phyloP scores from a whole-genome alignment of 2,797 vertebrate genomes.

The Poecilia picta region DNA sequence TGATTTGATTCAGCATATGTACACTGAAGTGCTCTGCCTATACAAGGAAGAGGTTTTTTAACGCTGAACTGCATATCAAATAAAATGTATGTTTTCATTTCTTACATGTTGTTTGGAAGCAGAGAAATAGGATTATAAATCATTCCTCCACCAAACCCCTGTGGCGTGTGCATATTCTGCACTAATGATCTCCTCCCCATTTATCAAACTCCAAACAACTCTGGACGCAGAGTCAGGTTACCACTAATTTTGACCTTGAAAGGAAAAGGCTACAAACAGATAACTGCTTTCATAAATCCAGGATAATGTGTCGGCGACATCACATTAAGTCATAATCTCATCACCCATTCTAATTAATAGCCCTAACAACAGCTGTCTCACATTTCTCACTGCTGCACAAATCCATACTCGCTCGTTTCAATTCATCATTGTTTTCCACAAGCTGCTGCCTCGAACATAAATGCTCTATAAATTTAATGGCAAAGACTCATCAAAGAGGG shows the following conservation, averaged over 20 bases:
- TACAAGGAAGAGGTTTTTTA: background rate
- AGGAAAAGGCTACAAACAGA: slow-evolving; percentile 33
- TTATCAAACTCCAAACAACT: slow-evolving; percentile 33
- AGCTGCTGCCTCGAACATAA: slow-evolving; percentile 47
- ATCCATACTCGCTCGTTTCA: slow-evolving; percentile 63
- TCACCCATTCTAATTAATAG: slow-evolving; percentile 52
- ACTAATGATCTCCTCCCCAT: slow-evolving; percentile 22
- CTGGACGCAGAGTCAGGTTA: slow-evolving; percentile 9
- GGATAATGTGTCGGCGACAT: slow-evolving; percentile 43
- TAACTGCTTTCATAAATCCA: slow-evolving; percentile 49
- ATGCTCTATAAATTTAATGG: slow-evolving; percentile 36
- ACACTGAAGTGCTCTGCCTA: slow-evolving; percentile 1
- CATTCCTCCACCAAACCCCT: slow-evolving; percentile 4
- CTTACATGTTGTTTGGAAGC: slow-evolving; percentile 6
- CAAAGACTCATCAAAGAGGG: slow-evolving; percentile 6
- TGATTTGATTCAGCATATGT: slow-evolving; percentile 20
- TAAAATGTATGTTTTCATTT: slow-evolving; percentile 6
- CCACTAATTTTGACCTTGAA: slow-evolving; percentile 31
- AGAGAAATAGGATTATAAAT: slow-evolving; percentile 8
- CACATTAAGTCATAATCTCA: slow-evolving; percentile 34
- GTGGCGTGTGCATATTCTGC: slow-evolving; percentile 3
- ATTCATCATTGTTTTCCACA: slow-evolving; percentile 56
- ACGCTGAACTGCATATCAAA: background rate
- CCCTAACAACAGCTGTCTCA: slow-evolving; percentile 39
- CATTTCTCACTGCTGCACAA: slow-evolving; percentile 33